Conservation (phyloP, 2,797 vertebrate species). For the Lepilemur septentrionalis region DNA sequence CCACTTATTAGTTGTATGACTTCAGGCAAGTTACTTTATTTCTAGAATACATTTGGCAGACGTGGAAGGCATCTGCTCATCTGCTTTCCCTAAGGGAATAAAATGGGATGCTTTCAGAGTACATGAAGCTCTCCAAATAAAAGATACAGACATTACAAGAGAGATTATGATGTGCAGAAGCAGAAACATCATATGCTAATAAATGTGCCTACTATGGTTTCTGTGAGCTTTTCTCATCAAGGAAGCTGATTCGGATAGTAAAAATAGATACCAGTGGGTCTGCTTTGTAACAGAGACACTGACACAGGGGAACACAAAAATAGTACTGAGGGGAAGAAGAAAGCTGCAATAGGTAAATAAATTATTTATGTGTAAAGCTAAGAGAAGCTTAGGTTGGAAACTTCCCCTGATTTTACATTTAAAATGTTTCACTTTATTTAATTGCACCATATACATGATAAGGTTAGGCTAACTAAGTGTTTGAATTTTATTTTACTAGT, state of each 20-base stretch:
- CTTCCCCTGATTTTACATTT: not conserved
- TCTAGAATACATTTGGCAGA: not conserved
- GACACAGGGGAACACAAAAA: not conserved
- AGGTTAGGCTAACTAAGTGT: not conserved
- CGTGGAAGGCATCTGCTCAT: slow-evolving; percentile 2
- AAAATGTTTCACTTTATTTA: not conserved
- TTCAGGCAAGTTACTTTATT: not conserved
- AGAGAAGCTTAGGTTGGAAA: not conserved
- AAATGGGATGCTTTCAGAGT: not conserved
- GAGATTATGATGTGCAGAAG: not conserved
- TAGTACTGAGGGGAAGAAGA: not conserved
- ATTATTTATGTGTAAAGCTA: not conserved
- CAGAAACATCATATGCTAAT: not conserved
- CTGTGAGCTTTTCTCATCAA: not conserved
- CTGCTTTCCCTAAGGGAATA: not conserved
- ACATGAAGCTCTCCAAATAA: not conserved
- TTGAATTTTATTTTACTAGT: not conserved
- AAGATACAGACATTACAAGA: not conserved
- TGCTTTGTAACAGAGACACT: not conserved
- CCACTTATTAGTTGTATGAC: not conserved
- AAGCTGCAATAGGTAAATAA: not conserved
- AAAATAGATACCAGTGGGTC: not conserved
- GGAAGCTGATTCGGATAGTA: not conserved
- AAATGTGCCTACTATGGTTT: not conserved
- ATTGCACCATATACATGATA: not conserved